Evolutionary conservation across 2,888 invertebrate genomes (phyloP).

Genomic region (Athalia cordata): DNA sequence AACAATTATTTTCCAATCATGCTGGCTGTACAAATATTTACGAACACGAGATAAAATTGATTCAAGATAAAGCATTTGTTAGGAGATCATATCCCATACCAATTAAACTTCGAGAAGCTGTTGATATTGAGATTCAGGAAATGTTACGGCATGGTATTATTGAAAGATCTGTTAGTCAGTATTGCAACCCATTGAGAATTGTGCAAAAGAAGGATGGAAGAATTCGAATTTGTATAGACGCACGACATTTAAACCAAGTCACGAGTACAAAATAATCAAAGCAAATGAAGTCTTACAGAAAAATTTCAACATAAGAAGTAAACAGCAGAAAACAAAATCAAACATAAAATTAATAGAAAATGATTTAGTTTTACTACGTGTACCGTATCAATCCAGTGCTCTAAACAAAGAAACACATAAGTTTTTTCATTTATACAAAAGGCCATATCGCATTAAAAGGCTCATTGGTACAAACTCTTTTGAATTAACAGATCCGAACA

Average conservation of each 20-base stretch:
- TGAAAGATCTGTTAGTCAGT: slow-evolving; percentile 55
- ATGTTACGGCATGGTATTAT: slow-evolving; percentile 60
- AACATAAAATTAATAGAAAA: no score
- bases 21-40: slow-evolving; percentile 52
- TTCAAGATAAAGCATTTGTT: slow-evolving; percentile 52
- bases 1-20: slow-evolving; percentile 52
- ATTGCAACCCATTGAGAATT: slow-evolving; percentile 59
- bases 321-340: no score
- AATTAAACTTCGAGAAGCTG: slow-evolving; percentile 52
- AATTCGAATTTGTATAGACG: no score
- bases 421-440: slow-evolving; percentile 16
- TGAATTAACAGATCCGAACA: not conserved
- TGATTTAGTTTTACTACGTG: no score
- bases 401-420: not conserved
- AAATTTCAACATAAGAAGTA: no score
- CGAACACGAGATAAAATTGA: slow-evolving; percentile 56
- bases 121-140: slow-evolving; percentile 53
- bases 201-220: no score
- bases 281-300: no score
- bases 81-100: slow-evolving; percentile 58
- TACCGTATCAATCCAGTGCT: no score
- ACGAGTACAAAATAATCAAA: no score
- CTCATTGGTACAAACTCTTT: not conserved
- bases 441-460: no score
- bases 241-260: no score